Evolutionary conservation across 2,113 vertebrate species (phyloP).

Genomic region (Coturnix japonica): DNA sequence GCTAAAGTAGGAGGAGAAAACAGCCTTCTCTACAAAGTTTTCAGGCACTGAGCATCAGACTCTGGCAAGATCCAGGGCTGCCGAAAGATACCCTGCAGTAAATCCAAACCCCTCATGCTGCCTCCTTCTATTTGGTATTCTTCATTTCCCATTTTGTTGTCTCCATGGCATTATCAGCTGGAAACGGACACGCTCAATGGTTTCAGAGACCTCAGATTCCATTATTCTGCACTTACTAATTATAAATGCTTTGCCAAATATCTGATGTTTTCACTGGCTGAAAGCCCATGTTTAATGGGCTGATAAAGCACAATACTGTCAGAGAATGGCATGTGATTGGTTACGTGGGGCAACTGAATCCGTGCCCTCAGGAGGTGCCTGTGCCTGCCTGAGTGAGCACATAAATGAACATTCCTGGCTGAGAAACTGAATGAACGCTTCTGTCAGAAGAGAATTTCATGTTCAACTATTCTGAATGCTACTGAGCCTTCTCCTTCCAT

Average conservation of each 20-base stretch:
- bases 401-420: neutral
- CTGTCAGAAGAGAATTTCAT: neutral
- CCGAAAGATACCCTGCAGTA: neutral
- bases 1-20: neutral
- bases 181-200: neutral
- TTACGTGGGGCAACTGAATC: slow-evolving; percentile 2
- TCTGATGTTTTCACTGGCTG: slow-evolving; percentile 51
- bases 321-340: slow-evolving; percentile 3
- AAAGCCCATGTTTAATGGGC: slow-evolving; percentile 55
- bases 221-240: slow-evolving; percentile 47
- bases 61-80: neutral
- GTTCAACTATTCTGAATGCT: slow-evolving; percentile 10
- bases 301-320: slow-evolving; percentile 43
- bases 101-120: neutral
- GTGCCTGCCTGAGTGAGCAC: neutral
- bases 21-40: neutral
- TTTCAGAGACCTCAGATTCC: slow-evolving; percentile 31
- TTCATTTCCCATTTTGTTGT: neutral
- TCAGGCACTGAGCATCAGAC: neutral
- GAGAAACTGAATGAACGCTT: slow-evolving; percentile 24
- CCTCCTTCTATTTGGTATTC: neutral
- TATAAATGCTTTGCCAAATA: slow-evolving; percentile 49
- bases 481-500: neutral
- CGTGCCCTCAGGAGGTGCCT: neutral
- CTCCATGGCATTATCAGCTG: neutral